phyloP scores from a whole-genome alignment of 2,113 vertebrate species.

The Herpailurus yagouaroundi region DNA sequence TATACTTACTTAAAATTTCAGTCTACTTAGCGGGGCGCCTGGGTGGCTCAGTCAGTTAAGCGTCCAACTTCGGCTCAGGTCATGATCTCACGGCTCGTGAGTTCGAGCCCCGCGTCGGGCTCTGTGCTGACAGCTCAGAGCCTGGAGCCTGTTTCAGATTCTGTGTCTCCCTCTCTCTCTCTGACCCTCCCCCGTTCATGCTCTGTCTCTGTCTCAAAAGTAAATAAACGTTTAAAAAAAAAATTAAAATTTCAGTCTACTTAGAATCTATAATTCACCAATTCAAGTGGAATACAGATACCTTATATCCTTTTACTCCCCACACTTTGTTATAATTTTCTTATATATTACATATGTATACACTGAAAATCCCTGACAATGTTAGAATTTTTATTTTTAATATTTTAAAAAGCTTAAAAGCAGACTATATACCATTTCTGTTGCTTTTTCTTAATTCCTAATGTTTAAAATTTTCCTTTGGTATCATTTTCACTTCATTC shows the following conservation, averaged over 20 bases:
- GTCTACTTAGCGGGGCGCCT: background rate
- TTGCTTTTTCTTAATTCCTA: background rate
- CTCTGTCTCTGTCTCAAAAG: too few relatives aligned
- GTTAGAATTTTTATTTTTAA: background rate
- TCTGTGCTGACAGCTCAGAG: too few relatives aligned
- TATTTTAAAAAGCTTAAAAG: background rate
- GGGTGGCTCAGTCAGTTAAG: too few relatives aligned
- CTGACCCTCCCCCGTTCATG: too few relatives aligned
- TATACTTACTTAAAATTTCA: background rate
- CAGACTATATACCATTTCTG: background rate
- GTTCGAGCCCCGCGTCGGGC: too few relatives aligned
- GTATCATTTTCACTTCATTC: background rate
- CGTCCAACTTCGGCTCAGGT: too few relatives aligned
- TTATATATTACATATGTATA: background rate
- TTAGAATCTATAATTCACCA: background rate
- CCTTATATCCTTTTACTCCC: background rate
- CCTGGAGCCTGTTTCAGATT: too few relatives aligned
- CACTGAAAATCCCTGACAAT: background rate
- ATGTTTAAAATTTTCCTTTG: background rate
- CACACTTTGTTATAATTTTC: background rate
- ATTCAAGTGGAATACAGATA: background rate
- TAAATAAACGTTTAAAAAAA: too few relatives aligned
- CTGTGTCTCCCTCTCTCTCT: too few relatives aligned
- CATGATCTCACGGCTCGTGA: too few relatives aligned
- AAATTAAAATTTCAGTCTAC: background rate